Evolutionary conservation across 2,888 invertebrate genomes (phyloP).

Genomic region (Athetis lepigone): DNA sequence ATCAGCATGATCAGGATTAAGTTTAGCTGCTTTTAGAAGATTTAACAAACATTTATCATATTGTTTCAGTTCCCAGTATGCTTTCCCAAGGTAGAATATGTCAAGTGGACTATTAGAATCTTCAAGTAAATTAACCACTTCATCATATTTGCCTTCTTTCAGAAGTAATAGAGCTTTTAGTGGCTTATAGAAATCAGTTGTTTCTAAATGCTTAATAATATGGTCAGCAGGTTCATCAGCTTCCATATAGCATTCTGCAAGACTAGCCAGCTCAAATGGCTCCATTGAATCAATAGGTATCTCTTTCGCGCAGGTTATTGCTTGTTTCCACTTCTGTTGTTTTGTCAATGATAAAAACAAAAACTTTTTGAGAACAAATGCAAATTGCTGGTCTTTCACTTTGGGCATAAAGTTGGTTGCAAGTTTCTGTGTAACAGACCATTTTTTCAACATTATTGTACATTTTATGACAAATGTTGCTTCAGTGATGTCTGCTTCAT

Average conservation of each 20-base stretch:
- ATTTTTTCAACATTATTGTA: conserved; percentile 82
- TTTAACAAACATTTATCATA: conserved; percentile 91
- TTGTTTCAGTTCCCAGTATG: conserved; percentile 91
- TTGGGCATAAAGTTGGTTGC: conserved; percentile 82
- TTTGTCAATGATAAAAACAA: conserved; percentile 79
- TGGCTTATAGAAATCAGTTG: conserved; percentile 76
- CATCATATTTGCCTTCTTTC: conserved; percentile 86
- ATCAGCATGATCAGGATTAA: conserved; percentile 93
- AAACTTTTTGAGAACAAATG: conserved; percentile 72
- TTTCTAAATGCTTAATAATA: conserved; percentile 74
- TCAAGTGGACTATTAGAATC: conserved; percentile 85
- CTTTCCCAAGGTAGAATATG: conserved; percentile 91
- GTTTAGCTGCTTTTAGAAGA: conserved; percentile 93
- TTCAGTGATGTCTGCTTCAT: conserved; percentile 80
- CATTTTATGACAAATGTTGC: conserved; percentile 82
- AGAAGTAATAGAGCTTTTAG: conserved; percentile 88
- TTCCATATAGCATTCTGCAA: conserved; percentile 84
- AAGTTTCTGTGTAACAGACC: conserved; percentile 83
- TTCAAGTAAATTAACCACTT: conserved; percentile 90
- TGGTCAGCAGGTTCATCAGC: conserved; percentile 72
- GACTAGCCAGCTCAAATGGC: conserved; percentile 72
- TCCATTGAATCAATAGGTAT: conserved; percentile 72
- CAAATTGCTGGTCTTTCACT: conserved; percentile 76
- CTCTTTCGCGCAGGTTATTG: conserved; percentile 78
- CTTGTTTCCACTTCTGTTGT: conserved; percentile 89